Conservation (phyloP, 2,888 invertebrate species). For the Falcaria lacertinaria region DNA sequence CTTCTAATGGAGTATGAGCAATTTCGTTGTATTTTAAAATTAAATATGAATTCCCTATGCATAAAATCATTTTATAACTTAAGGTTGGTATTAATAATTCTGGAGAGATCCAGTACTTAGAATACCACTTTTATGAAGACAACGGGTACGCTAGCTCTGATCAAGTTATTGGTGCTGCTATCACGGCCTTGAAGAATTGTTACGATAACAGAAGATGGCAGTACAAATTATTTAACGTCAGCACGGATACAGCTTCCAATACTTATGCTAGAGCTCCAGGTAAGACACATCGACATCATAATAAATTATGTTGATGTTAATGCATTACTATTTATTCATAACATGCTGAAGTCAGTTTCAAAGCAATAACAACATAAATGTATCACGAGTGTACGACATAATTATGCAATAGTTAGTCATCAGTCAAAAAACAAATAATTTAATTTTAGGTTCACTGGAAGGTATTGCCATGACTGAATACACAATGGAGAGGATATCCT, state of each 20-base stretch:
- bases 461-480: constrained; percentile 81
- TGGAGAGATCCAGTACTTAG: constrained; percentile 84
- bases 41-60: too few species aligned
- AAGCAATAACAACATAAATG: too few species aligned
- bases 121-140: constrained; percentile 76
- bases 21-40: too few species aligned
- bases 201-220: constrained; percentile 78
- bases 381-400: too few species aligned
- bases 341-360: too few species aligned
- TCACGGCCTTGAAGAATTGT: constrained; percentile 70
- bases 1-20: too few species aligned
- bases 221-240: constrained; percentile 55
- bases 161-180: constrained; percentile 39
- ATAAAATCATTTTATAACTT: too few species aligned
- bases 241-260: constrained; percentile 83
- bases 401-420: too few species aligned
- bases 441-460: constrained; percentile 80
- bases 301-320: too few species aligned
- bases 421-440: too few species aligned
- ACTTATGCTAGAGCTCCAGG: constrained; percentile 85
- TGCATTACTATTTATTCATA: too few species aligned
- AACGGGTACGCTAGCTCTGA: constrained; percentile 79
- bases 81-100: constrained; percentile 76
- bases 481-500: constrained; percentile 83
- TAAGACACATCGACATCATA: too few species aligned